Percentiles rank a stretch among this genome's conserved stretches.
These are phyloP conservation scores for Ptilodon capucinus DNA, from an alignment of 2,888 invertebrate species.

Conservation along the genomic window DNA sequence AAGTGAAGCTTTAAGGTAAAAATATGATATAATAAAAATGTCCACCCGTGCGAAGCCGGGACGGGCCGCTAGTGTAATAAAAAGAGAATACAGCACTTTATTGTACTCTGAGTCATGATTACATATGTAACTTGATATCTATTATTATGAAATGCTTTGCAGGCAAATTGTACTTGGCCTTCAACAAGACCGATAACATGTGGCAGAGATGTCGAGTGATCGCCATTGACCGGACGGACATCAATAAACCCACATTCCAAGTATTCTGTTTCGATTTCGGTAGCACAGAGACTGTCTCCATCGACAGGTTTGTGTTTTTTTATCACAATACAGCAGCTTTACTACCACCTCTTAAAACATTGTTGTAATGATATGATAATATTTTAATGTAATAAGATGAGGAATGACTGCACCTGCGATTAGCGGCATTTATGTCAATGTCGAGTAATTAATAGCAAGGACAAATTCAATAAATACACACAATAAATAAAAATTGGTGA, in stretches of 20 bases:
- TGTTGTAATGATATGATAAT: not conserved
- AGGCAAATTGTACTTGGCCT: constrained; percentile 85
- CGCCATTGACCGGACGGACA: constrained; percentile 48
- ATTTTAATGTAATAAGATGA: too few relatives aligned
- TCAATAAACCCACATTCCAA: constrained; percentile 59
- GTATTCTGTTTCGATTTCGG: constrained; percentile 87
- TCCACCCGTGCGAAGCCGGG: too few relatives aligned
- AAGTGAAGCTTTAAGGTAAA: too few relatives aligned
- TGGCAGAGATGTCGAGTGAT: constrained; percentile 87
- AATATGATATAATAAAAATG: too few relatives aligned
- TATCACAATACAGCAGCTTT: too few relatives aligned
- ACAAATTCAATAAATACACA: too few relatives aligned
- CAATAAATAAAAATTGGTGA: too few relatives aligned
- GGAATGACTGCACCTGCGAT: too few relatives aligned
- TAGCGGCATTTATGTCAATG: too few relatives aligned
- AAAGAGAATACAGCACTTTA: too few relatives aligned
- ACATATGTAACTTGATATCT: not conserved
- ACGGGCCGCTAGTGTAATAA: too few relatives aligned
- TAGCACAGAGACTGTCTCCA: constrained; percentile 67
- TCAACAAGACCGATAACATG: constrained; percentile 74
- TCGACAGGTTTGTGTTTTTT: constrained; percentile 54
- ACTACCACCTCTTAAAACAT: not conserved
- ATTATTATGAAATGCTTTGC: constrained; percentile 10
- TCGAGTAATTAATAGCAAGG: too few relatives aligned
- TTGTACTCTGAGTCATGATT: not conserved